Base-by-base conservation (phyloP, 1,140 invertebrate genomes). In the Euura saliciscinereae region DNA sequence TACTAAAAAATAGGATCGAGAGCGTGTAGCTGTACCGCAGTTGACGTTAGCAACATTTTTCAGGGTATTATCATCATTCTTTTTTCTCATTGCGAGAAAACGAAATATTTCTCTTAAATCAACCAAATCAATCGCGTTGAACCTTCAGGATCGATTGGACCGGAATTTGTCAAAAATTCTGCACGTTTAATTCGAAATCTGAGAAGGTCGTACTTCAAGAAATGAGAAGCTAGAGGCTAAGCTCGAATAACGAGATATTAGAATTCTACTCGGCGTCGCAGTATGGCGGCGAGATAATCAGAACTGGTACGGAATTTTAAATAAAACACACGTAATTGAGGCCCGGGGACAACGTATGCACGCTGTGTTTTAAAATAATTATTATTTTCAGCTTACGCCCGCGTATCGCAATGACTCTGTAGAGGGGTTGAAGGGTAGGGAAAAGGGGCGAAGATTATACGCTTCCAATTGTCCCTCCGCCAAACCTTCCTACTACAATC, bases 271-370 rank as follows among this genome's bases (percentile, higher is more conserved):
- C 51, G 51, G 51, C 51, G 51, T 59, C 51, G 51, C 51, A 59
- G 66, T 67, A 67, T 67, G 66, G 66, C 68, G 68, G 68, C 44
- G 43, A 46, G 45, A 69, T 69, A 69, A 69, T 69, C 68, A 46
- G 43, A 43, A 46, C 68, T 69, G 45, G 43, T 44, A 6, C 74
- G 76, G 76, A 80, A 80, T 77, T 78, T 78, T 77, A 78, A 78
- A 78, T 76, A 79, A 80, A 69, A 46, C 45, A 69, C 42, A 45
- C 76, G 74, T 73, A 79, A 79, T 79, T 77, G 75, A 77, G 74
- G 77, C 76, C 77, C 45, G 42, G 43, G 44, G 68, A 69, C 68
- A 69, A 69, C 42, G 68, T 69, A 44, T 69, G 68, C 68, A 44
- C 44, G 44, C 44, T 42, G 68, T 43, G n/a, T 69, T 69, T 69